Evolutionary conservation across 2,888 invertebrate species (phyloP).

Genomic region (Dioctria rufipes): DNA sequence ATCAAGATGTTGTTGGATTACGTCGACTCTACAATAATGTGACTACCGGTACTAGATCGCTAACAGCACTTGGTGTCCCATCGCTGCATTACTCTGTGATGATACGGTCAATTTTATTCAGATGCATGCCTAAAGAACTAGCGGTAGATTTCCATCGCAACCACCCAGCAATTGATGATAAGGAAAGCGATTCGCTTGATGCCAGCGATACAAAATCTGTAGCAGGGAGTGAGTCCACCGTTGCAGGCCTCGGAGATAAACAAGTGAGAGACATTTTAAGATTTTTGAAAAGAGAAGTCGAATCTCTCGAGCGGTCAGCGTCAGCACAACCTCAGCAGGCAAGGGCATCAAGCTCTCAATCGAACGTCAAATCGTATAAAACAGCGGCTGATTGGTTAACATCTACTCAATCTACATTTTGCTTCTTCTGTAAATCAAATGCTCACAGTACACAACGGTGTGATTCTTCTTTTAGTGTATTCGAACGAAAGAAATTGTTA

Average conservation of each 20-base stretch:
- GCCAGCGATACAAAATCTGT: neutral
- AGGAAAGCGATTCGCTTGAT: neutral
- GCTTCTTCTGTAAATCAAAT: neutral
- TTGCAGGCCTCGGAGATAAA: neutral
- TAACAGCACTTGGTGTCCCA: neutral
- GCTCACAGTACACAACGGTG: neutral
- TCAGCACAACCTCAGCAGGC: too few relatives aligned
- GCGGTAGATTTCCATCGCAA: neutral
- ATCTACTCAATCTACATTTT: neutral
- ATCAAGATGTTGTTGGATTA: too few relatives aligned
- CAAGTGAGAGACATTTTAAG: neutral
- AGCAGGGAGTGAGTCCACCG: neutral
- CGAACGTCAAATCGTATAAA: neutral
- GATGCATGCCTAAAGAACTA: neutral
- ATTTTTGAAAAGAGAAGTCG: conserved; percentile 5
- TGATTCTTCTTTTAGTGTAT: neutral
- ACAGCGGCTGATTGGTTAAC: neutral
- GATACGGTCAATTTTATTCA: neutral
- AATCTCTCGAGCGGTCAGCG: conserved; percentile 6
- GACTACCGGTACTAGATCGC: neutral
- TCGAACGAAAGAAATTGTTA: neutral
- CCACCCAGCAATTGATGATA: neutral
- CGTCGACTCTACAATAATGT: neutral
- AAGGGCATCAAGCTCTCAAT: too few relatives aligned
- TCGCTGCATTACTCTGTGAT: neutral